These are phyloP conservation scores for Neodiprion pinetum DNA, from an alignment of 1,140 invertebrate genomes.

Conservation along the genomic window DNA sequence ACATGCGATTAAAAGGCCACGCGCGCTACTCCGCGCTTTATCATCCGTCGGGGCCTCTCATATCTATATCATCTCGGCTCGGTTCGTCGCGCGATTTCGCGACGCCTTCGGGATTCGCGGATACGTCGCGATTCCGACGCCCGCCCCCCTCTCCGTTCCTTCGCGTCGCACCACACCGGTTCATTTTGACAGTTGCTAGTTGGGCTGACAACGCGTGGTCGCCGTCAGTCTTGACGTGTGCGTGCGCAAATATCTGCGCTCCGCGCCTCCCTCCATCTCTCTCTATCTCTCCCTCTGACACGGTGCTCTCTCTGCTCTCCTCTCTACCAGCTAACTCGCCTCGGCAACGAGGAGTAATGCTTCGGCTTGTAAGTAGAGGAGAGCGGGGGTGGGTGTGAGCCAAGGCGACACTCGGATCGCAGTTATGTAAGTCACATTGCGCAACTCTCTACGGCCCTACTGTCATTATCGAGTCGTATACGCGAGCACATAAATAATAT, in stretches of 20 bases:
- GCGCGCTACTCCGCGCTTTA: background rate
- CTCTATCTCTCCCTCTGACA: background rate
- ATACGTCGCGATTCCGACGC: no score
- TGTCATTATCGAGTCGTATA: slow-evolving; percentile 12
- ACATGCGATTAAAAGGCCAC: background rate
- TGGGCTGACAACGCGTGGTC: background rate
- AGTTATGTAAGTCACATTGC: slow-evolving; percentile 16
- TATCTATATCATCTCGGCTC: background rate
- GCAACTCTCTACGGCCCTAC: background rate
- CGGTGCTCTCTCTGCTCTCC: background rate
- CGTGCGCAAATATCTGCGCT: background rate
- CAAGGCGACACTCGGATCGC: slow-evolving; percentile 13
- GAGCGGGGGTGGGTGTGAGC: background rate
- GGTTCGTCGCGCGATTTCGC: no score
- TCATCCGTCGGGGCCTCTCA: background rate
- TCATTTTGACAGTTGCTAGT: background rate
- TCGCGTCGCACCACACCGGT: background rate
- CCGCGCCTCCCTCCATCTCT: no score
- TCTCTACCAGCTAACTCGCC: background rate
- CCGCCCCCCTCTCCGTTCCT: background rate
- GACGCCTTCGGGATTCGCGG: no score
- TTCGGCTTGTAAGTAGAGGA: background rate
- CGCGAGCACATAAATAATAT: background rate
- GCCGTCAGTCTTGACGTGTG: background rate
- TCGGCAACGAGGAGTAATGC: slow-evolving; percentile 1